These are phyloP conservation scores for Panthera uncia DNA, from an alignment of 2,113 vertebrate species.

Conservation along the genomic window DNA sequence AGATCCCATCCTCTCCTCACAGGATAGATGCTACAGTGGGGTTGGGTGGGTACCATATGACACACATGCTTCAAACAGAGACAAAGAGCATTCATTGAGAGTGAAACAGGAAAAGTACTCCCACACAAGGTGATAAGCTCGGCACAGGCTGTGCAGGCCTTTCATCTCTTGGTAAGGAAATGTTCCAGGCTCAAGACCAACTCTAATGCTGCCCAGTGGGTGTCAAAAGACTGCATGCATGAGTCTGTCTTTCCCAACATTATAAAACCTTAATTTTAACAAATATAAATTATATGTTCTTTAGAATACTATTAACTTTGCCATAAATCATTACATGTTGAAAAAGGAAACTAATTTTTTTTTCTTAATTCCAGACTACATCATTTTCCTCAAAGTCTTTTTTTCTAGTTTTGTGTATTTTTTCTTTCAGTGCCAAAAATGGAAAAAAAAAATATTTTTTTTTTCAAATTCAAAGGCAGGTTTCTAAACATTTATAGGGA, in stretches of 20 bases:
- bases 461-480: not conserved
- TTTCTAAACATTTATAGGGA: slow-evolving; percentile 23
- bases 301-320: not conserved
- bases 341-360: not conserved
- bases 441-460: not conserved
- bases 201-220: not conserved
- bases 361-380: not conserved
- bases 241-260: not conserved
- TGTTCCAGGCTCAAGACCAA: not conserved
- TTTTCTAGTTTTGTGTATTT: not conserved
- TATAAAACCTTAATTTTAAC: not conserved
- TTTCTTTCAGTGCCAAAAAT: not conserved
- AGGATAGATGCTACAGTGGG: not conserved
- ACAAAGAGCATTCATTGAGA: not conserved
- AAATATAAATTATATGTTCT: not conserved
- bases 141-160: too few relatives aligned
- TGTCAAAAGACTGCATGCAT: not conserved
- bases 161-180: not conserved
- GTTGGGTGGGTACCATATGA: not conserved
- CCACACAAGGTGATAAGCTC: not conserved
- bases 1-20: not conserved
- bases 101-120: not conserved
- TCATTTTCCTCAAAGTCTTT: not conserved
- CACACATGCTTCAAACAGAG: not conserved
- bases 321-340: not conserved